These are phyloP conservation scores for Mactra quadrangularis DNA, from an alignment of 1,140 invertebrate species.

Conservation along the genomic window DNA sequence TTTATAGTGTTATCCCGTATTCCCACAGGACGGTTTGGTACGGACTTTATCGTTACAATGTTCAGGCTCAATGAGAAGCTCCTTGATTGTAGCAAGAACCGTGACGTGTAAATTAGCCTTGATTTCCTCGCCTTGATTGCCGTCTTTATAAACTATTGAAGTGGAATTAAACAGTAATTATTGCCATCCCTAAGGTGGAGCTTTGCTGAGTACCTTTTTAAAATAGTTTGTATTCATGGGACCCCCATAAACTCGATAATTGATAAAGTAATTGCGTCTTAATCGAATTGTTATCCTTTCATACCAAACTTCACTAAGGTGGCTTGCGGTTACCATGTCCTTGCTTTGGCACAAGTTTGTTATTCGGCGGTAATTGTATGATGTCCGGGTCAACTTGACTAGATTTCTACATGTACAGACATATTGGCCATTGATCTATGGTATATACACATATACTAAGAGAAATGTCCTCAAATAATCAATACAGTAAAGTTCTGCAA, in stretches of 20 bases:
- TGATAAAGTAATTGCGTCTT: conserved; percentile 41
- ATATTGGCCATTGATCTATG: too few relatives aligned
- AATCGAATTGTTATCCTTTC: conserved; percentile 19
- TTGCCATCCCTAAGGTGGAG: conserved; percentile 37
- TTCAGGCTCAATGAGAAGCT: conserved; percentile 15
- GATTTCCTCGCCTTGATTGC: conserved; percentile 55
- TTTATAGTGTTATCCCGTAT: neutral
- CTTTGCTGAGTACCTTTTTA: neutral
- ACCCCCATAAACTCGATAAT: conserved; percentile 49
- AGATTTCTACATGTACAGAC: too few relatives aligned
- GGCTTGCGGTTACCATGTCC: too few relatives aligned
- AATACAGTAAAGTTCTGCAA: too few relatives aligned
- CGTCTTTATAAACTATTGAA: conserved; percentile 54
- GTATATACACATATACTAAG: too few relatives aligned
- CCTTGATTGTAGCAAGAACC: conserved; percentile 36
- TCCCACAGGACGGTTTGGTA: conserved; percentile 33
- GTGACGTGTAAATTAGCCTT: conserved; percentile 55
- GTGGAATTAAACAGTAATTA: conserved; percentile 63
- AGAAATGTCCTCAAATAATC: too few relatives aligned
- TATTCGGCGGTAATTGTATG: too few relatives aligned
- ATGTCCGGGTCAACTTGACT: too few relatives aligned
- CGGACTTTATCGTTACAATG: conserved; percentile 24
- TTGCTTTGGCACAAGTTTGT: too few relatives aligned
- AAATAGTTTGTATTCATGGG: too few relatives aligned
- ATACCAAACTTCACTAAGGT: neutral